phyloP scores from a whole-genome alignment of 2,113 vertebrate species.

The Polypterus bichir region DNA sequence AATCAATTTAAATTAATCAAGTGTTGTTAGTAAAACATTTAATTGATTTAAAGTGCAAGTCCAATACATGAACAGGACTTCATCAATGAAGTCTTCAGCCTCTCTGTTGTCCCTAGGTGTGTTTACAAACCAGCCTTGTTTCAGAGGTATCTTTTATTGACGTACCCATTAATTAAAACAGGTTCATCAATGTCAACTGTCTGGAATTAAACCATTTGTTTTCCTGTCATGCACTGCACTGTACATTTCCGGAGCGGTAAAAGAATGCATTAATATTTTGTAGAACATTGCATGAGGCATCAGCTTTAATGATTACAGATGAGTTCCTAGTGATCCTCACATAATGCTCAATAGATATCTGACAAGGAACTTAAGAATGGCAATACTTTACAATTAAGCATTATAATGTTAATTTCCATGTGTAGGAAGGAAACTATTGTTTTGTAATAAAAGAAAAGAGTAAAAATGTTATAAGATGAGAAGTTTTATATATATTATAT shows the following conservation, averaged over 20 bases:
- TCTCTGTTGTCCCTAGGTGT: constrained; percentile 16
- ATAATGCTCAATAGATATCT: constrained; percentile 30
- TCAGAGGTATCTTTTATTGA: constrained; percentile 25
- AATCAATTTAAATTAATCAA: constrained; percentile 29
- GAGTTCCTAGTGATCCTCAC: constrained; percentile 31
- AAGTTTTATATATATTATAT: no score
- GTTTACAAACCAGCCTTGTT: constrained; percentile 17
- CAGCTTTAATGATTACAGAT: constrained; percentile 39
- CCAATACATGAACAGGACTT: constrained; percentile 15
- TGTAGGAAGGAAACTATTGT: constrained; percentile 13
- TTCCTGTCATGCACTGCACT: constrained; percentile 32
- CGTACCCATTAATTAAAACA: constrained; percentile 36
- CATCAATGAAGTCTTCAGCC: constrained; percentile 15
- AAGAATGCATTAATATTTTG: constrained; percentile 37
- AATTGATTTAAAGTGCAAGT: constrained; percentile 30
- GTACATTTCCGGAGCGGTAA: constrained; percentile 25
- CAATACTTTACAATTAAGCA: constrained; percentile 20
- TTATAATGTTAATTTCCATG: constrained; percentile 8
- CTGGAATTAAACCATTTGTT: constrained; percentile 32
- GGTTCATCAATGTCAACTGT: constrained; percentile 27
- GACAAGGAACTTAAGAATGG: constrained; percentile 21
- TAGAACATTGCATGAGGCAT: constrained; percentile 32
- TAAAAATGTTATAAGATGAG: no score
- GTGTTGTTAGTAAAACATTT: constrained; percentile 27
- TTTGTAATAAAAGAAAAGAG: no score